Evolutionary conservation across 2,888 invertebrate species (phyloP).

Genomic region (Tiphia femorata): DNA sequence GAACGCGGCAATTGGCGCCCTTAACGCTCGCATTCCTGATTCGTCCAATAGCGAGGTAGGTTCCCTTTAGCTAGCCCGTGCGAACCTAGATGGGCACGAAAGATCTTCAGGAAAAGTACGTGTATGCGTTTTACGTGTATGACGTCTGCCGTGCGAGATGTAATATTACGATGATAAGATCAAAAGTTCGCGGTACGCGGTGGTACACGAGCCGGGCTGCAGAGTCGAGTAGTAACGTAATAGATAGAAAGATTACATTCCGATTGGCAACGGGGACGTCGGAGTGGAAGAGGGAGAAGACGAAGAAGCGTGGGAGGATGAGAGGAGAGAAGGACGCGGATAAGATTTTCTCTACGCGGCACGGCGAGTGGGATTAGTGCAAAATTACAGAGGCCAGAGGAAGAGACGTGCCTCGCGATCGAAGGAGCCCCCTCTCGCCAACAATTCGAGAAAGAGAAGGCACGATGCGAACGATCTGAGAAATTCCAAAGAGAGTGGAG

Average conservation of each 20-base stretch:
- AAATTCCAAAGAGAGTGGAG: too few species aligned
- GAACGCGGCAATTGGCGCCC: too few species aligned
- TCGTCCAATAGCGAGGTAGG: too few species aligned
- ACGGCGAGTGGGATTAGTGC: slow-evolving; percentile 57
- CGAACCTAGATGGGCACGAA: too few species aligned
- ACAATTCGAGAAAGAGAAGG: slow-evolving; percentile 36
- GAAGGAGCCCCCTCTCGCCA: slow-evolving; percentile 32
- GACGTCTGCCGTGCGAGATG: slow-evolving; percentile 18
- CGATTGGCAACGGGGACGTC: slow-evolving; percentile 55
- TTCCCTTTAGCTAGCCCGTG: too few species aligned
- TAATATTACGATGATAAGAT: slow-evolving; percentile 38
- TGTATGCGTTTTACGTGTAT: not conserved
- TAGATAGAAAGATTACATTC: slow-evolving; percentile 64
- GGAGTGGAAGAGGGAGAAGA: not conserved
- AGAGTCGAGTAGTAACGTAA: slow-evolving; percentile 34
- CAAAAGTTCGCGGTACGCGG: slow-evolving; percentile 38
- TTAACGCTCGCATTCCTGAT: too few species aligned
- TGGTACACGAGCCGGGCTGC: slow-evolving; percentile 13
- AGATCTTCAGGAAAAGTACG: too few species aligned
- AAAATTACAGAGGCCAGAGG: slow-evolving; percentile 60
- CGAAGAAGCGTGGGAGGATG: too few species aligned
- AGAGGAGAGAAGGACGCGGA: slow-evolving; percentile 24
- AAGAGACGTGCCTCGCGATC: slow-evolving; percentile 52
- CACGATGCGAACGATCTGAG: too few species aligned
- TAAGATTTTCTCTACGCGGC: slow-evolving; percentile 53